Evolutionary conservation across 2,888 invertebrate species (phyloP).

Genomic region (Lithophane socia): DNA sequence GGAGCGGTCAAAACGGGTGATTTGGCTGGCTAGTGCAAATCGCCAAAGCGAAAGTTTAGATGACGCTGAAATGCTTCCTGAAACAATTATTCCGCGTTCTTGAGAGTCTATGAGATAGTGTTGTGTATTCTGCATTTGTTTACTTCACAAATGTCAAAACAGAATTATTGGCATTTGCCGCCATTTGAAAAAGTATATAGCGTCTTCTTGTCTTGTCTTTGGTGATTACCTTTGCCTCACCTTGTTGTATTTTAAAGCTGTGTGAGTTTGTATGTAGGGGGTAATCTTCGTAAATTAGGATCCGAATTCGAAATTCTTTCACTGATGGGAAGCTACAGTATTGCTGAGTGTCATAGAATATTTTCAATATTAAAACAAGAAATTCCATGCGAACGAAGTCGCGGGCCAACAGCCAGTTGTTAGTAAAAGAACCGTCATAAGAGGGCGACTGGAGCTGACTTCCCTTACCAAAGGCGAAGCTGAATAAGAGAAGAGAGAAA

Average conservation of each 20-base stretch:
- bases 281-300: background rate
- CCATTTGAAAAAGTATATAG: too few relatives aligned
- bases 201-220: too few relatives aligned
- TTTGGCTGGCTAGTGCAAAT: too few relatives aligned
- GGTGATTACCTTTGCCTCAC: too few relatives aligned
- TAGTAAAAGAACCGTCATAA: slow-evolving; percentile 28
- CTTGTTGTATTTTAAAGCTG: background rate
- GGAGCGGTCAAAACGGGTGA: too few relatives aligned
- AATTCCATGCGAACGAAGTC: background rate
- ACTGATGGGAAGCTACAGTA: background rate
- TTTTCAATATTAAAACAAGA: background rate
- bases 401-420: background rate
- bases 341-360: background rate
- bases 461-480: slow-evolving; percentile 28
- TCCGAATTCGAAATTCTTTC: background rate
- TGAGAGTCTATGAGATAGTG: too few relatives aligned
- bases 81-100: too few relatives aligned
- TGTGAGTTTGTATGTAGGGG: background rate
- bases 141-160: too few relatives aligned
- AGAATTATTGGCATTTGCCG: too few relatives aligned
- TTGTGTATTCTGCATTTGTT: too few relatives aligned
- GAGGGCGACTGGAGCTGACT: slow-evolving; percentile 11
- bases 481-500: background rate
- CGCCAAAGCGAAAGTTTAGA: too few relatives aligned
- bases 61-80: too few relatives aligned